Conservation (phyloP, 2,888 invertebrate species). For the Hybos culiciformis region DNA sequence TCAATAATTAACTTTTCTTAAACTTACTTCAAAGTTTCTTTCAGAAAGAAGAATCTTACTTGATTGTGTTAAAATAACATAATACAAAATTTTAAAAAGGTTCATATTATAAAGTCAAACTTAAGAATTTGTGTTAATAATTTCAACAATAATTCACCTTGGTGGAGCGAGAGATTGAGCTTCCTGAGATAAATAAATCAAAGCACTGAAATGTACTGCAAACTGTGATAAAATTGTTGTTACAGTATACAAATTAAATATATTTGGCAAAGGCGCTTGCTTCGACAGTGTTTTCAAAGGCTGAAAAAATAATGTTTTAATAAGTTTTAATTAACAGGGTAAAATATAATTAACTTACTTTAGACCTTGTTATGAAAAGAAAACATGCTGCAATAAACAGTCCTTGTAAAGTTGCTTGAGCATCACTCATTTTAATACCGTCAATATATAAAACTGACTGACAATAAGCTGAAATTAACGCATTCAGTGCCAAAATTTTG, state of each 20-base stretch:
- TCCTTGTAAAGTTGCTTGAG: constrained; percentile 95
- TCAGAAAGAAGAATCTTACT: no score
- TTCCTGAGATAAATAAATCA: constrained; percentile 77
- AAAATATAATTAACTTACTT: constrained; percentile 44
- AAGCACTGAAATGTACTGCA: constrained; percentile 80
- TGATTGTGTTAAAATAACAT: no score
- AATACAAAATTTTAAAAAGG: no score
- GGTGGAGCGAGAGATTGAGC: constrained; percentile 59
- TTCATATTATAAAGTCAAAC: no score
- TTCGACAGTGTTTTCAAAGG: constrained; percentile 86
- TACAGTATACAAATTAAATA: constrained; percentile 95
- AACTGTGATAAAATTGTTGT: constrained; percentile 91
- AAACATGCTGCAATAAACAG: constrained; percentile 92
- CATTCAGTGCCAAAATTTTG: constrained; percentile 96
- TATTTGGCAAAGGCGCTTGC: constrained; percentile 91
- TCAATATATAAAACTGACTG: constrained; percentile 97
- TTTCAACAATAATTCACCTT: constrained; percentile 36
- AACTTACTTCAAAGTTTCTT: no score
- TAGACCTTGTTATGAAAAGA: constrained; percentile 93
- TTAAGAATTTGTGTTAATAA: constrained; percentile 1
- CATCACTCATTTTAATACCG: constrained; percentile 94
- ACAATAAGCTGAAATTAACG: constrained; percentile 93
- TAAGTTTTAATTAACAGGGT: not conserved
- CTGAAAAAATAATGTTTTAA: constrained; percentile 37
- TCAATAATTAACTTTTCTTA: no score